Evolutionary conservation across 2,797 vertebrate species (phyloP).

Genomic region (Lutjanus argentimaculatus): DNA sequence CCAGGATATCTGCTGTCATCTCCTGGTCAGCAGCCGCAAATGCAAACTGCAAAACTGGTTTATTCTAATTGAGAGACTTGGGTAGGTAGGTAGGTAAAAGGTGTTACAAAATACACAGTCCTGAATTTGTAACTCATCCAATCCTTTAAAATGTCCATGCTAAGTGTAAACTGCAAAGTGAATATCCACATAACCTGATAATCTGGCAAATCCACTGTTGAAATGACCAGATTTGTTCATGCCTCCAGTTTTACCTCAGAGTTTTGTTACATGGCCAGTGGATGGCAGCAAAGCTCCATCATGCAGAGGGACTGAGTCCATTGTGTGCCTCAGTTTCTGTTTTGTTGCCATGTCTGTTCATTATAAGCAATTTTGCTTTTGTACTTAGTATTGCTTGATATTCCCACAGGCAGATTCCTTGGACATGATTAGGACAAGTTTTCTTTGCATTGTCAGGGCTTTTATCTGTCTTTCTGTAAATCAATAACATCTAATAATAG

Average conservation of each 20-base stretch:
- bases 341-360: slow-evolving; percentile 46
- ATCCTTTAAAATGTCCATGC: background rate
- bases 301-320: background rate
- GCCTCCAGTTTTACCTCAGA: background rate
- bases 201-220: background rate
- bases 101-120: no score
- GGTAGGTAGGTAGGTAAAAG: no score
- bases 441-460: background rate
- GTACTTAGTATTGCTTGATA: background rate
- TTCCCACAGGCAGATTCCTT: background rate
- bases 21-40: slow-evolving; percentile 39
- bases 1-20: slow-evolving; percentile 48
- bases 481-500: background rate
- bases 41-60: background rate
- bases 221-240: background rate
- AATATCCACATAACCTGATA: background rate
- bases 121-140: background rate
- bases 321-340: slow-evolving; percentile 12
- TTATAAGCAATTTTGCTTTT: background rate
- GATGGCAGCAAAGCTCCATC: slow-evolving; percentile 30
- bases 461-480: background rate
- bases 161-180: background rate
- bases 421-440: background rate
- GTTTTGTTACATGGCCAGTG: background rate
- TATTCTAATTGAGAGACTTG: no score